Conservation (phyloP, 64 coral and sea anemone genomes). For the Trachythela sp. region DNA sequence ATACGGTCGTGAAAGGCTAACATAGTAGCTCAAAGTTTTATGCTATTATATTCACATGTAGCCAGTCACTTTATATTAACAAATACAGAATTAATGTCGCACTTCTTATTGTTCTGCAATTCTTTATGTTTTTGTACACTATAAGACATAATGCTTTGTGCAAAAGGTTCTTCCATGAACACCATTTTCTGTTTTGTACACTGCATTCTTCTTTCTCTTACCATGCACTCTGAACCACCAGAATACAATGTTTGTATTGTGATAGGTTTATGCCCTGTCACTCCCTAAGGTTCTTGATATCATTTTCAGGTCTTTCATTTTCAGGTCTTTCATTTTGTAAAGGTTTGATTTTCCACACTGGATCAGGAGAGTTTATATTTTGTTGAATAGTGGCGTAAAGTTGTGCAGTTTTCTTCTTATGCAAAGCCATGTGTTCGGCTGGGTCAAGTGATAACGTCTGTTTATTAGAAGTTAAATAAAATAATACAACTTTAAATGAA, state of each 20-base stretch:
- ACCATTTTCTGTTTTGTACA: too few relatives aligned
- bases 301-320: not conserved
- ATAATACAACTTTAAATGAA: not conserved
- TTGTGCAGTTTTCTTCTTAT: constrained; percentile 9
- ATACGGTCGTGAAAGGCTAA: too few relatives aligned
- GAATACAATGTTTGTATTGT: not conserved
- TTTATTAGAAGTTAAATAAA: not conserved
- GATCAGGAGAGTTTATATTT: not conserved
- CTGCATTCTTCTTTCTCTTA: too few relatives aligned
- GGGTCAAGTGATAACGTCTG: not conserved
- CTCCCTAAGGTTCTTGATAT: not conserved
- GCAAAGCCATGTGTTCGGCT: not conserved
- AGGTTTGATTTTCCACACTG: constrained; percentile 13
- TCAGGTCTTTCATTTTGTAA: not conserved
- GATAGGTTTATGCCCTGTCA: not conserved
- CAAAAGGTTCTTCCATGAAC: too few relatives aligned
- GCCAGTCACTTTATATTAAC: too few relatives aligned
- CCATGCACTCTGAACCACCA: too few relatives aligned
- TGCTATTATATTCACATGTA: too few relatives aligned
- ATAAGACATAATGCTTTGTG: too few relatives aligned
- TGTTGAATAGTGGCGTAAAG: not conserved
- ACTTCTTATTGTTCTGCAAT: too few relatives aligned
- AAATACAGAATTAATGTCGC: too few relatives aligned
- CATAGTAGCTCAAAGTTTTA: too few relatives aligned
- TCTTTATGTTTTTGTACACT: too few relatives aligned